Evolutionary conservation across 2,888 invertebrate genomes (phyloP).

Genomic region (Lacanobia wlatinum): DNA sequence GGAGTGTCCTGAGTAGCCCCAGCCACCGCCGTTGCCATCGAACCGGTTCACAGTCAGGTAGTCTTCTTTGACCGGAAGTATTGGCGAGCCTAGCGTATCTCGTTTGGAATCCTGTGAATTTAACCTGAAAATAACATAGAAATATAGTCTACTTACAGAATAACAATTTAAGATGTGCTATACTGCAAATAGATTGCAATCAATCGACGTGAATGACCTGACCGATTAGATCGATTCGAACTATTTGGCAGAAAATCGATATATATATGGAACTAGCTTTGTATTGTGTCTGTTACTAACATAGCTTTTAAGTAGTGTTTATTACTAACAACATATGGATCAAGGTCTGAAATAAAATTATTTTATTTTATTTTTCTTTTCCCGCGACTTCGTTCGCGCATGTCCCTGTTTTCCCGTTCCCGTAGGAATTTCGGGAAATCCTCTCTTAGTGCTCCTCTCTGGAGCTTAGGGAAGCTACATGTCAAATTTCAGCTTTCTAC

Average conservation of each 20-base stretch:
- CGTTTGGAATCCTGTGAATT: conserved; percentile 79
- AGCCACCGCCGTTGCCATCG: conserved; percentile 98
- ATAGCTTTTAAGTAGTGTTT: no score
- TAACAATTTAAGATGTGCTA: not conserved
- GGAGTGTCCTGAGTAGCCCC: conserved; percentile 99
- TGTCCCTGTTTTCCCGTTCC: no score
- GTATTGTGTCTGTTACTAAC: no score
- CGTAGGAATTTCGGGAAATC: no score
- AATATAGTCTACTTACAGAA: not conserved
- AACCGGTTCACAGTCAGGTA: conserved; percentile 96
- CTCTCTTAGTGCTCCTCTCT: no score
- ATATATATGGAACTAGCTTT: no score
- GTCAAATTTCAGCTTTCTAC: no score
- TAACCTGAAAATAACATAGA: conserved; percentile 68
- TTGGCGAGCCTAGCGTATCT: conserved; percentile 75
- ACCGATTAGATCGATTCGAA: not conserved
- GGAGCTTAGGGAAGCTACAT: no score
- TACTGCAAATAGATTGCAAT: not conserved
- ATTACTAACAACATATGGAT: no score
- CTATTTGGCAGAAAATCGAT: not conserved
- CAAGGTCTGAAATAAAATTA: no score
- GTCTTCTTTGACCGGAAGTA: conserved; percentile 93
- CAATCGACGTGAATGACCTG: not conserved
- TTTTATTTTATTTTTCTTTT: no score
- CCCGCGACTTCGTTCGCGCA: no score